Conservation (phyloP, 2,113 vertebrate genomes). For the Plestiodon gilberti region DNA sequence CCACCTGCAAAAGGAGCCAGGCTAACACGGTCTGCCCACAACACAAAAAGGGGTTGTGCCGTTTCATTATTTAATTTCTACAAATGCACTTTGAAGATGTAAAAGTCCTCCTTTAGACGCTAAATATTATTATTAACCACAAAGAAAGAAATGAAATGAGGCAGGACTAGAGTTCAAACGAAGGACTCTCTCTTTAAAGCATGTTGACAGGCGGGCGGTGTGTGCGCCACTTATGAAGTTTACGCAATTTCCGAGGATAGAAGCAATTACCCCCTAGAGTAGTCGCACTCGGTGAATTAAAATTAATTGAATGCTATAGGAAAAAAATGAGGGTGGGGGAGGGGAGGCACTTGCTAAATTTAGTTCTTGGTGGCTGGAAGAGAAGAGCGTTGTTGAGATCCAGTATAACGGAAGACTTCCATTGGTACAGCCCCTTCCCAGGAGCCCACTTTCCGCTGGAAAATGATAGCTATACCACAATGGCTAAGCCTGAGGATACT, state of each 20-base stretch:
- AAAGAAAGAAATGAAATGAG: constrained; percentile 31
- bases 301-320: neutral
- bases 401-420: neutral
- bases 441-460: neutral
- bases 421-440: neutral
- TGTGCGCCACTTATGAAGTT: constrained; percentile 8
- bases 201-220: neutral
- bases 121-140: constrained; percentile 40
- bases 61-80: constrained; percentile 23
- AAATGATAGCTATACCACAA: neutral
- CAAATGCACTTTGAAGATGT: constrained; percentile 37
- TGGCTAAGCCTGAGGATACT: too few relatives aligned
- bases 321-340: too few relatives aligned
- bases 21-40: rapidly evolving
- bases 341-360: neutral
- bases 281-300: constrained; percentile 15
- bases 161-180: neutral
- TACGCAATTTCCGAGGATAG: constrained; percentile 10
- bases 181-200: neutral
- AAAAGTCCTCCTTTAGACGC: constrained; percentile 18
- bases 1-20: neutral
- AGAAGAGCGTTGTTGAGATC: neutral
- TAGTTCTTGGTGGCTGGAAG: neutral
- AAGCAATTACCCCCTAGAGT: constrained; percentile 22
- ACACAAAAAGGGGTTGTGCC: neutral